phyloP scores from a whole-genome alignment of 2,797 vertebrate species.

The Lithobates pipiens region DNA sequence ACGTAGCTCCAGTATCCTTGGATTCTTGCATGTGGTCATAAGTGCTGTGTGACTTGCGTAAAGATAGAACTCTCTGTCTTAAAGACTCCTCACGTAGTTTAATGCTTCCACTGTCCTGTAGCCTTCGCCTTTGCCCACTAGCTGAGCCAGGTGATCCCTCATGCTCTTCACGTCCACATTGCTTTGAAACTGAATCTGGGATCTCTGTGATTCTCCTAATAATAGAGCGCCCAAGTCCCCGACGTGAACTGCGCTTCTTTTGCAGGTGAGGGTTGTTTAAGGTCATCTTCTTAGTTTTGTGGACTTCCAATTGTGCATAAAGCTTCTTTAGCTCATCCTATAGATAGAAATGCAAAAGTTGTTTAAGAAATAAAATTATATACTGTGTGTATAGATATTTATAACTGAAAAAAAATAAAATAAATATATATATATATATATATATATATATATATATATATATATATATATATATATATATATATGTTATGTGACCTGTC shows the following conservation, averaged over 20 bases:
- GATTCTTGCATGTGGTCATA: slow-evolving; percentile 69
- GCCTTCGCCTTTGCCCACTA: slow-evolving; percentile 68
- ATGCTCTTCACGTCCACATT: slow-evolving; percentile 79
- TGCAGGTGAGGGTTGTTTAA: slow-evolving; percentile 91
- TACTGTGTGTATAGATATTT: no score
- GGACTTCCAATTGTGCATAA: slow-evolving; percentile 89
- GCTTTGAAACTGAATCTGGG: slow-evolving; percentile 81
- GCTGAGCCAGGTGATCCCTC: slow-evolving; percentile 70
- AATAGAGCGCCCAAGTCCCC: slow-evolving; percentile 84
- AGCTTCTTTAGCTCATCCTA: slow-evolving; percentile 96
- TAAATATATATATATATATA: no score
- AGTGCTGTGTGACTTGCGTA: slow-evolving; percentile 79
- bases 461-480: no score
- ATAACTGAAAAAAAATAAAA: no score
- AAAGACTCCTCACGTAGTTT: slow-evolving; percentile 73
- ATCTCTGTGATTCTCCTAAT: slow-evolving; percentile 82
- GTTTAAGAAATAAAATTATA: no score
- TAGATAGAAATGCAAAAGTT: slow-evolving; percentile 54
- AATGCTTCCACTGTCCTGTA: slow-evolving; percentile 65
- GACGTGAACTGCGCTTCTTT: slow-evolving; percentile 84
- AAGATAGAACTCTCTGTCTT: slow-evolving; percentile 70
- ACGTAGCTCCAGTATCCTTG: slow-evolving; percentile 57
- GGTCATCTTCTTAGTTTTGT: slow-evolving; percentile 90
- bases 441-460: no score
- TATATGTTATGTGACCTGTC: no score